Base-by-base conservation (phyloP, 2,888 invertebrate species). In the Noctua comes region DNA sequence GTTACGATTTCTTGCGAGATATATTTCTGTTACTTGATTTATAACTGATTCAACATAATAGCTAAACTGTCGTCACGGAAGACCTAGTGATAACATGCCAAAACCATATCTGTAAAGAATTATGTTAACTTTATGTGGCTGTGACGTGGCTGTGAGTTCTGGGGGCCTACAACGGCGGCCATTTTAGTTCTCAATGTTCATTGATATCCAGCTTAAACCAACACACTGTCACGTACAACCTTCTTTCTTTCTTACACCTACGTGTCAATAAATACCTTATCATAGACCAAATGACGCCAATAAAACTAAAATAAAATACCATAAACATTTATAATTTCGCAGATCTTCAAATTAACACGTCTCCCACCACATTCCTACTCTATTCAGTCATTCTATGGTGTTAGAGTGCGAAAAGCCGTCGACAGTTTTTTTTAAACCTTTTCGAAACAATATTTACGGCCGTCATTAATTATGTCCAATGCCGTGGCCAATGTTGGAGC, bases 371-470 rank as follows among this genome's bases (percentile, higher is more conserved):
- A 86, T 86, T 89, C 78, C 76, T 68, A 68, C 18, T 76, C 76
- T 69, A 83, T 82, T 88, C 80, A 77, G 76, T 76, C 79, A 84
- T 48, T 77, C 76, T 70, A 79, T 84, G 80, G 87, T 88, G 77
- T 88, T 81, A 80, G 80, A 90, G 89, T 91, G 90, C 87, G 84
- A 90, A 89, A 89, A 88, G 77, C 85, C 76, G 91, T 91, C 90
- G 82, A 72, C 84, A 78, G 75, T 51, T 87, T 90, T 92, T 59
- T 93, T 93, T 90, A 77, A 89, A 68, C 88, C 85, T 89, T 89
- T 90, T 88, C 84, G 85, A 85, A 86, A 89, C 89, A 90, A 90
- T 92, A 93, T 94, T 94, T 93, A 94, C 89, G 92, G 90, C 83
- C 71, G 85, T 83, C 87, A 93, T 94, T 92, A 92, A 93, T 93